Evolutionary conservation across 2,888 invertebrate species (phyloP).

Genomic region (Norana najaformis): DNA sequence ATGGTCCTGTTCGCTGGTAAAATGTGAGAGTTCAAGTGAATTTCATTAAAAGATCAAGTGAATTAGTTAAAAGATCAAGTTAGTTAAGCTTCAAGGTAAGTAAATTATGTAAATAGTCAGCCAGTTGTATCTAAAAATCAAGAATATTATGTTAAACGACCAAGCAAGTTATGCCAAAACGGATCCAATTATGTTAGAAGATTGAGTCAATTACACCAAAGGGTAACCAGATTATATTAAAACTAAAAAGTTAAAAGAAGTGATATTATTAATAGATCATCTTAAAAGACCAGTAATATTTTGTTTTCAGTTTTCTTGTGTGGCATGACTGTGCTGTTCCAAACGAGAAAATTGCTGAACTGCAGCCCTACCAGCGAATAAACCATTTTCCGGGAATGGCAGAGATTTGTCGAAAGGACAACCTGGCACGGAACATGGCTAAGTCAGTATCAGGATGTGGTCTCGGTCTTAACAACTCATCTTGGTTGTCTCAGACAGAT

Average conservation of each 20-base stretch:
- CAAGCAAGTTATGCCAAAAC: neutral
- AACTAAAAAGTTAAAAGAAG: neutral
- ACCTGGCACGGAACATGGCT: constrained; percentile 59
- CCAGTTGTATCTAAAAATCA: too few species aligned
- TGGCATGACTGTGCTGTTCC: constrained; percentile 62
- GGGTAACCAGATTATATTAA: neutral
- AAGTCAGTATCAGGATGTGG: constrained; percentile 58
- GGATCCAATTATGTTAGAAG: neutral
- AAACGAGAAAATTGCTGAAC: constrained; percentile 57
- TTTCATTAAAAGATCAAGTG: too few species aligned
- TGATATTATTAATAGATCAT: neutral
- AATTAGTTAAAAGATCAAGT: too few species aligned
- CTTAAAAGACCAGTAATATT: neutral
- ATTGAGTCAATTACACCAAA: neutral
- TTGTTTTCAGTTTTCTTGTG: constrained; percentile 54
- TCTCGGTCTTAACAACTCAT: too few species aligned
- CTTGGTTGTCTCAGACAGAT: too few species aligned
- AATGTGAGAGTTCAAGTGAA: too few species aligned
- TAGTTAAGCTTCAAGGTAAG: too few species aligned
- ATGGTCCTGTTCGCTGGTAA: too few species aligned
- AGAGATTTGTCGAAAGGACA: constrained; percentile 62
- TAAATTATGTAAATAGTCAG: too few species aligned
- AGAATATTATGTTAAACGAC: too few species aligned
- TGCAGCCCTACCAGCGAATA: constrained; percentile 61
- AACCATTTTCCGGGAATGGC: constrained; percentile 64